Conservation (phyloP, 2,888 invertebrate species). For the Dione juno region DNA sequence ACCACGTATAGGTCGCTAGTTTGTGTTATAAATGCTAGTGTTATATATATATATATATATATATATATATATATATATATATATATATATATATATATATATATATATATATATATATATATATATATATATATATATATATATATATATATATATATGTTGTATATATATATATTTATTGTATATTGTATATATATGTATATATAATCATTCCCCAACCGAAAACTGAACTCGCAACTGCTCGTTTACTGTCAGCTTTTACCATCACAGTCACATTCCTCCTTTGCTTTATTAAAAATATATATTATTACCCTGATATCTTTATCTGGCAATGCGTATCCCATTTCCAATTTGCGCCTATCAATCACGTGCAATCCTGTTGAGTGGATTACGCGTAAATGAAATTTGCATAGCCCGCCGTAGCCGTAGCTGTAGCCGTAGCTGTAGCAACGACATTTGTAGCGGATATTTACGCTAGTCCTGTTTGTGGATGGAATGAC, state of each 20-base stretch:
- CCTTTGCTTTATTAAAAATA: slow-evolving; percentile 7
- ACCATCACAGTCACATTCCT: too few relatives aligned
- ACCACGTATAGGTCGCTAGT: too few relatives aligned
- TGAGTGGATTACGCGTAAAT: slow-evolving; percentile 88
- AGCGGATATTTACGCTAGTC: slow-evolving; percentile 50
- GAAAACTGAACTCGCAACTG: too few relatives aligned
- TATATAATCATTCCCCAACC: too few relatives aligned
- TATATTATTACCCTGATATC: neutral
- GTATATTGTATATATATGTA: too few relatives aligned
- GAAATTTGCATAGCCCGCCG: slow-evolving; percentile 87
- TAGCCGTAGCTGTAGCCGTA: slow-evolving; percentile 48
- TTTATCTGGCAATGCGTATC: slow-evolving; percentile 58
- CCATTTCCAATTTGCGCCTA: slow-evolving; percentile 88
- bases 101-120: neutral
- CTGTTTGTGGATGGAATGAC: slow-evolving; percentile 43
- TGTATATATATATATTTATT: too few relatives aligned
- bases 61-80: neutral
- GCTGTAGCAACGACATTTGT: slow-evolving; percentile 56
- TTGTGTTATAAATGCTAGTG: too few relatives aligned
- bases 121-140: neutral
- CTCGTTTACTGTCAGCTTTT: too few relatives aligned
- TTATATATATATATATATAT: slow-evolving; percentile 1
- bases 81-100: neutral
- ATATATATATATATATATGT: too few relatives aligned
- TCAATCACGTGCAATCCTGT: slow-evolving; percentile 88